Percentiles rank a stretch among this genome's conserved stretches.
Evolutionary conservation across 2,888 invertebrate species (phyloP).

Genomic region (Crematogaster levior): DNA sequence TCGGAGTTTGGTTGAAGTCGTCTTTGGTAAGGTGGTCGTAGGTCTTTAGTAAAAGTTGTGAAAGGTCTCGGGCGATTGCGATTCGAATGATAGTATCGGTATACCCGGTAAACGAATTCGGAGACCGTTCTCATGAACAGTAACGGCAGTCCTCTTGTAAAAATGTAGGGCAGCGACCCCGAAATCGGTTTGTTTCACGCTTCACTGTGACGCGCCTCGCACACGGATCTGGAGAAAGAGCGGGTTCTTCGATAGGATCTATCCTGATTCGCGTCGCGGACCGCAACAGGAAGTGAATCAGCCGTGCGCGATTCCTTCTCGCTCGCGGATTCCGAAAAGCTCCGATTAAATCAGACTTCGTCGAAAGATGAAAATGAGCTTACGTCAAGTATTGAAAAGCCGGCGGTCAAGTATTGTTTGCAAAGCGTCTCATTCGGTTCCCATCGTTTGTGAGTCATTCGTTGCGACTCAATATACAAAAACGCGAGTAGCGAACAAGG

Average conservation of each 20-base stretch:
- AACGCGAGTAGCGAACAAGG: background rate
- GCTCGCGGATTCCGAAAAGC: slow-evolving; percentile 5
- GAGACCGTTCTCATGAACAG: background rate
- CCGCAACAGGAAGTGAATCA: slow-evolving; percentile 36
- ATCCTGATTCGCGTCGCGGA: slow-evolving; percentile 23
- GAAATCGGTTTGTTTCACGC: slow-evolving; percentile 28
- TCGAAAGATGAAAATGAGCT: background rate
- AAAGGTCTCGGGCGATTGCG: background rate
- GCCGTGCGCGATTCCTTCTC: slow-evolving; percentile 6
- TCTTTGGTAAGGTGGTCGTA: too few species aligned
- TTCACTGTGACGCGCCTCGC: background rate
- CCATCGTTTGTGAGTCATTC: background rate
- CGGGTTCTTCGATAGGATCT: background rate
- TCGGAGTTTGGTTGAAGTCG: background rate
- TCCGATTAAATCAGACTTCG: background rate
- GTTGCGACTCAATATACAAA: background rate
- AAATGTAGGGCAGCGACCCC: slow-evolving; percentile 35
- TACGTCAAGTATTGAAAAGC: slow-evolving; percentile 16
- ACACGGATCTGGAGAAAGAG: background rate
- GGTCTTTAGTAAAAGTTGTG: too few species aligned
- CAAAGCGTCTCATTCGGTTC: background rate
- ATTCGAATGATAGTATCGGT: background rate
- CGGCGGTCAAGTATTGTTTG: too few species aligned
- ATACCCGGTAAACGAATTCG: background rate
- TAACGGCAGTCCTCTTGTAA: background rate